These are phyloP conservation scores for Lycaon pictus DNA, from an alignment of 2,113 vertebrate species.

Conservation along the genomic window DNA sequence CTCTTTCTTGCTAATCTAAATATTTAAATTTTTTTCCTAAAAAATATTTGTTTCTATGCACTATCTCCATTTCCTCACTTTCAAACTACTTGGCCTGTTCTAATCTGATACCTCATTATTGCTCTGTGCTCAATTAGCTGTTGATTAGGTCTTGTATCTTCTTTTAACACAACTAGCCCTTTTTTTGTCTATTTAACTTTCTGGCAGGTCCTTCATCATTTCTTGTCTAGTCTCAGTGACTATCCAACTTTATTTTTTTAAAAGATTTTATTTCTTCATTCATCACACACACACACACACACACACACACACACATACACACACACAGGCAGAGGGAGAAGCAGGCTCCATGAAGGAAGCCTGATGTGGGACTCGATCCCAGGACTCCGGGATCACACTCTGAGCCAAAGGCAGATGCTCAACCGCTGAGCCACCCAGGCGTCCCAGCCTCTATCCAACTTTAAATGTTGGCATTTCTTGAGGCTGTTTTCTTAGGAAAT, in stretches of 20 bases:
- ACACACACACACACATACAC: too few species aligned
- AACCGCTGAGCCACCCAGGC: too few species aligned
- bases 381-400: too few species aligned
- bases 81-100: neutral
- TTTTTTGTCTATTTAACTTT: neutral
- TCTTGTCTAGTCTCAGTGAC: neutral
- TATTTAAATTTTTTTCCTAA: neutral
- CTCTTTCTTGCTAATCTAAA: neutral
- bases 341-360: too few species aligned
- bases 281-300: too few species aligned
- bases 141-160: neutral
- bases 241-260: too few species aligned
- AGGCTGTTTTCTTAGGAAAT: neutral
- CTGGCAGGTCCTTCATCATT: neutral
- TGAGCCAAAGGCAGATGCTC: too few species aligned
- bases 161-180: neutral
- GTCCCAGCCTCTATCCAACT: neutral
- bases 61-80: neutral
- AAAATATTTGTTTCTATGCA: neutral
- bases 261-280: too few species aligned
- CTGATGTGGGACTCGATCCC: too few species aligned
- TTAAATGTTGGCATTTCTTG: neutral
- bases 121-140: neutral
- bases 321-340: too few species aligned
- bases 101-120: neutral